Conservation (phyloP, 1,140 invertebrate genomes). For the Heliconius nattereri region DNA sequence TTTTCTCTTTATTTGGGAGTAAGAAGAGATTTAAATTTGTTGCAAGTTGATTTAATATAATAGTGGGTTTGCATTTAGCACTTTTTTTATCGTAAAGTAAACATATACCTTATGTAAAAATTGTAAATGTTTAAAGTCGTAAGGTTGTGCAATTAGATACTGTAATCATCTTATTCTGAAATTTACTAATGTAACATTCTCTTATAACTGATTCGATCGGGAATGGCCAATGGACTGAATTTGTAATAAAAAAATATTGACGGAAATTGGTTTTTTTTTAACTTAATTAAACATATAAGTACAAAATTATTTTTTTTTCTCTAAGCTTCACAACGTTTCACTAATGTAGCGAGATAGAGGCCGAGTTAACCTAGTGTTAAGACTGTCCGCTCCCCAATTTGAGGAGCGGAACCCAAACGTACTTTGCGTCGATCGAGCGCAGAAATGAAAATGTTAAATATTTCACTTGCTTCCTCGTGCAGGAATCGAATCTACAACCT, state of each 20-base stretch:
- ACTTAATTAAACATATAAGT: no score
- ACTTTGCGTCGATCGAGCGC: no score
- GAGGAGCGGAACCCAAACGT: no score
- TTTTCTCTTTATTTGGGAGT: background rate
- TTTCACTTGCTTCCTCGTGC: no score
- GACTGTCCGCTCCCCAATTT: no score
- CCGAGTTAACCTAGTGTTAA: no score
- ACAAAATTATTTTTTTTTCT: no score
- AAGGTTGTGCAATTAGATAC: background rate
- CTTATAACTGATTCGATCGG: background rate
- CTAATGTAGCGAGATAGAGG: no score
- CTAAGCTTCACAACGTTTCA: no score
- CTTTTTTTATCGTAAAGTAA: background rate
- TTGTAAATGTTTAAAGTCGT: background rate
- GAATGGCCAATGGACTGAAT: constrained; percentile 6
- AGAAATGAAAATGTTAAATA: no score
- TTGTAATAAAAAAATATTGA: constrained; percentile 7
- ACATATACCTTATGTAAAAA: background rate
- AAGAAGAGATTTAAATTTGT: background rate
- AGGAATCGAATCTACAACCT: no score
- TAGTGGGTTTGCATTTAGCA: background rate
- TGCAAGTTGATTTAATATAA: background rate
- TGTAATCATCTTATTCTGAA: background rate
- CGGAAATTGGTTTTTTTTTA: background rate
- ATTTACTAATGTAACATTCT: background rate